These are phyloP conservation scores for Nothura maculosa DNA, from an alignment of 2,797 vertebrate species.

Conservation along the genomic window DNA sequence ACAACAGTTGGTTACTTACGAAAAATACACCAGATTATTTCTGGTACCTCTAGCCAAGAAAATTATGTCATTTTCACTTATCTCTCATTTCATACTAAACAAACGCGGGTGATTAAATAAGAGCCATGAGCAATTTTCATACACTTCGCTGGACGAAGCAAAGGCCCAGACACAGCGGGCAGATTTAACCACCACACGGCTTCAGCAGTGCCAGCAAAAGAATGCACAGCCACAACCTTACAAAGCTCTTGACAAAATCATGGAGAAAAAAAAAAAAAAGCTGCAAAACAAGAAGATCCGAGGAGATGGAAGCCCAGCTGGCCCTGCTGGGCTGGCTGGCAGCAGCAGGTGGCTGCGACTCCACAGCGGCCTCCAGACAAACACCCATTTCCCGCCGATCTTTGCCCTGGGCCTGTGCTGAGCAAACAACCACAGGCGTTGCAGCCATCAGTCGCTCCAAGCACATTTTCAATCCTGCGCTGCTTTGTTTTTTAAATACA, in stretches of 20 bases:
- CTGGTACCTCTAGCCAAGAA: neutral
- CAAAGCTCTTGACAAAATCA: neutral
- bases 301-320: neutral
- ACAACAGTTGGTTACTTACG: neutral
- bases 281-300: neutral
- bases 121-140: neutral
- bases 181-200: neutral
- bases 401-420: constrained; percentile 24
- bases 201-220: neutral
- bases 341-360: constrained; percentile 45
- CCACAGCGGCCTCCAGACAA: constrained; percentile 50
- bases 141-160: neutral
- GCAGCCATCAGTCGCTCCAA: neutral
- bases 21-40: neutral
- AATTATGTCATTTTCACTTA: neutral
- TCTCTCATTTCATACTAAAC: neutral
- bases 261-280: neutral
- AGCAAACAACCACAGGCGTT: neutral
- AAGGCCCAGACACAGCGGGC: neutral
- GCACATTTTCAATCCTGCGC: neutral
- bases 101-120: neutral
- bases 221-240: neutral
- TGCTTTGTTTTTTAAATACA: neutral
- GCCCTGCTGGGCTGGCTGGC: neutral
- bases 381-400: constrained; percentile 62